phyloP scores from a whole-genome alignment of 2,113 vertebrate genomes.

The Anarhynchus alexandrinus region DNA sequence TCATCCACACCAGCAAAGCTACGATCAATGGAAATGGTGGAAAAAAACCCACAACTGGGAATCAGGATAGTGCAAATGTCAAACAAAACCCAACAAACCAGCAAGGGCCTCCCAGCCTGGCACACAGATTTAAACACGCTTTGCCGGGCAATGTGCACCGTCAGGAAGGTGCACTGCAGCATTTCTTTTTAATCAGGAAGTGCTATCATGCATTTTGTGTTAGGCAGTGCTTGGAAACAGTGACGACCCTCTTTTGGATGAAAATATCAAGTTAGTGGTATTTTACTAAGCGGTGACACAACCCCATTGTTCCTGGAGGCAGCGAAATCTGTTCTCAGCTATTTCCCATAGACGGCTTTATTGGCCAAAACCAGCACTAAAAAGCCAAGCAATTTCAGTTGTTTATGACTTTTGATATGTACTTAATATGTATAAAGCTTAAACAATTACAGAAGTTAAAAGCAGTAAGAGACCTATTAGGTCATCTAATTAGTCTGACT shows the following conservation, averaged over 20 bases:
- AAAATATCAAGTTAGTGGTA: accelerated
- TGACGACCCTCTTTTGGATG: accelerated
- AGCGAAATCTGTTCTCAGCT: accelerated
- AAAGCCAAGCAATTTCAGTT: background rate
- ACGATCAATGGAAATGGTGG: accelerated
- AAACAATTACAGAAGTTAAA: background rate
- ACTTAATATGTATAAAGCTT: background rate
- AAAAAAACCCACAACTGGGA: background rate
- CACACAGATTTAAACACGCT: accelerated
- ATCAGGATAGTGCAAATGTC: background rate
- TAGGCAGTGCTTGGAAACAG: background rate
- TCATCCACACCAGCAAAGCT: background rate
- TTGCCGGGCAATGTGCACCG: accelerated
- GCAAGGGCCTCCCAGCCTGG: background rate
- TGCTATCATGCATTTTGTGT: accelerated
- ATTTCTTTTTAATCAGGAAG: background rate
- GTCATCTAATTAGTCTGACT: background rate
- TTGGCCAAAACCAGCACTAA: background rate
- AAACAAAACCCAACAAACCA: background rate
- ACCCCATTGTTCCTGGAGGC: accelerated
- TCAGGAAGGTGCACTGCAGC: background rate
- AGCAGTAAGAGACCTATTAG: background rate
- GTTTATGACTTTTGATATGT: background rate
- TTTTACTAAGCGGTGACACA: background rate
- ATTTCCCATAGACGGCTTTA: background rate